These are phyloP conservation scores for Leucophenga montana DNA, from an alignment of 2,888 invertebrate species.

Conservation along the genomic window DNA sequence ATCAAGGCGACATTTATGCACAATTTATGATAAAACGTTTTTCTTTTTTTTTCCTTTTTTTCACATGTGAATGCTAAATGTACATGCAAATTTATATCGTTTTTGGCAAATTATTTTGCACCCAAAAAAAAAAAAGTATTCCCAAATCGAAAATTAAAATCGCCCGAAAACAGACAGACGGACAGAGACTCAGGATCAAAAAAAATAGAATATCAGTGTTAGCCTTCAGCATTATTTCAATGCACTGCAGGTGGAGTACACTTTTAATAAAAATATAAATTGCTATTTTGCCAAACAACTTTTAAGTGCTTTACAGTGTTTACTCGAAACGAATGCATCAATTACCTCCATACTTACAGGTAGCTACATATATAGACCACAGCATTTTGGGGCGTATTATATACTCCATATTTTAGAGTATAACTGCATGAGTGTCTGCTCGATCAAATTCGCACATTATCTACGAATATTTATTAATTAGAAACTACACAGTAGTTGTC, in stretches of 20 bases:
- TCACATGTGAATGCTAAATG: not conserved
- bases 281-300: slow-evolving; percentile 46
- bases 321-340: slow-evolving; percentile 26
- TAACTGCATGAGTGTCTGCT: not conserved
- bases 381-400: not conserved
- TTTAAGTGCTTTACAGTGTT: slow-evolving; percentile 62
- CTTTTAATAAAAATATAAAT: not conserved
- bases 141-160: slow-evolving; percentile 3
- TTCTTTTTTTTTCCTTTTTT: slow-evolving; percentile 12
- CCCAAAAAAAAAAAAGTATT: not conserved
- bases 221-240: not conserved
- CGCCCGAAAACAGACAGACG: slow-evolving; percentile 8
- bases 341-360: not conserved
- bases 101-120: slow-evolving; percentile 17
- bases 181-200: slow-evolving; percentile 9
- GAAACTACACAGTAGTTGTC: slow-evolving; percentile 19
- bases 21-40: slow-evolving; percentile 18
- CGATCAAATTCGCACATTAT: slow-evolving; percentile 5
- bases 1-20: slow-evolving; percentile 25
- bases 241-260: slow-evolving; percentile 19
- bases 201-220: not conserved
- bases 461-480: slow-evolving; percentile 20
- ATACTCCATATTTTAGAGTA: not conserved
- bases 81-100: not conserved
- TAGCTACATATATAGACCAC: not conserved